phyloP scores from a whole-genome alignment of 2,888 invertebrate genomes.

The Hybos culiciformis region DNA sequence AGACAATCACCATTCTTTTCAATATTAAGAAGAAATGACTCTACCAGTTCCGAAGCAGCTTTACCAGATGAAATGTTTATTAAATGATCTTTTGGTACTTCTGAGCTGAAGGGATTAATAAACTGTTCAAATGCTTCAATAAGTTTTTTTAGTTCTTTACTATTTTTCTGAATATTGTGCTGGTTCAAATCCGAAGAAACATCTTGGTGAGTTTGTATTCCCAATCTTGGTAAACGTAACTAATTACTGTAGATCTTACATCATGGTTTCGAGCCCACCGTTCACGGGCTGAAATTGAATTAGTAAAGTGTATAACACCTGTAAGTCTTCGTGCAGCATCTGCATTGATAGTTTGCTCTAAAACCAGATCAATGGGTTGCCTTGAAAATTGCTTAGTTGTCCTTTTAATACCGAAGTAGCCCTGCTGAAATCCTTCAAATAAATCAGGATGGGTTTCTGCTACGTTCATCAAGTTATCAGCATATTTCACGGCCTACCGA shows the following conservation, averaged over 20 bases:
- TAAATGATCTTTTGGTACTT: neutral
- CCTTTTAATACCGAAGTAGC: slow-evolving; percentile 4
- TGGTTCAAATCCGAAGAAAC: neutral
- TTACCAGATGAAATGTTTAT: slow-evolving; percentile 1
- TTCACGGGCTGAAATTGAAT: slow-evolving; percentile 5
- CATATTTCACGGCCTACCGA: slow-evolving; percentile 22
- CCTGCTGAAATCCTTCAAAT: slow-evolving; percentile 12
- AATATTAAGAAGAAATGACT: too few relatives aligned
- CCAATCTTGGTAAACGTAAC: neutral
- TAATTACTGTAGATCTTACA: neutral
- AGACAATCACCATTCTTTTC: too few relatives aligned
- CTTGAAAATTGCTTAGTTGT: too few relatives aligned
- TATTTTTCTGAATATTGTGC: neutral
- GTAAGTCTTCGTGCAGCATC: neutral
- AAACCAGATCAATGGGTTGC: slow-evolving; percentile 7
- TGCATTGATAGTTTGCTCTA: neutral
- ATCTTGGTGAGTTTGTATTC: neutral
- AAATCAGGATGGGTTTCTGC: slow-evolving; percentile 8
- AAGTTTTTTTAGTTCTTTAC: neutral
- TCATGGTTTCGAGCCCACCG: neutral
- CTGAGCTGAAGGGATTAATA: neutral
- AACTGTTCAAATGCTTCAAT: neutral
- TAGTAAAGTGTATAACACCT: slow-evolving; percentile 1
- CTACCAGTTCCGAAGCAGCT: slow-evolving; percentile 1
- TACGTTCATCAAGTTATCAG: slow-evolving; percentile 6